Conservation (phyloP, 23 tunicate genomes). For the Trididemnum nubilum region DNA sequence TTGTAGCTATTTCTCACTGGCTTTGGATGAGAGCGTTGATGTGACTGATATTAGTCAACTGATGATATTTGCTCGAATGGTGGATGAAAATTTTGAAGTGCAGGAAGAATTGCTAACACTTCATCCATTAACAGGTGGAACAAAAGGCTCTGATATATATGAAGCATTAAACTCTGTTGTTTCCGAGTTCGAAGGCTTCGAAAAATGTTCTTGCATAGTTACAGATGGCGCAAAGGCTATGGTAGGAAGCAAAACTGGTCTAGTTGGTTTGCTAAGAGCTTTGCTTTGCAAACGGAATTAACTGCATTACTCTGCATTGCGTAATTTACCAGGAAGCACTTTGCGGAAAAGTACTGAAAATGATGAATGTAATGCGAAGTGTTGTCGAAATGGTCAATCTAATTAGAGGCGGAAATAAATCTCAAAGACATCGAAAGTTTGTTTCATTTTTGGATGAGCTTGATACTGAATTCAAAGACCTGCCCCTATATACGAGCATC, state of each 20-base stretch:
- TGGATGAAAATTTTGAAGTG: constrained; percentile 49
- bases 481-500: constrained; percentile 32
- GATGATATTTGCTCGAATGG: constrained; percentile 27
- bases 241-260: constrained; percentile 38
- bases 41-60: constrained; percentile 49
- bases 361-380: no score
- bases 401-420: constrained; percentile 46
- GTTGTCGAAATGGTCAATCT: no score
- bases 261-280: constrained; percentile 41
- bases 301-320: constrained; percentile 56
- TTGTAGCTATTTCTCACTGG: constrained; percentile 54
- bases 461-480: constrained; percentile 49
- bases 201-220: constrained; percentile 55
- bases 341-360: constrained; percentile 47
- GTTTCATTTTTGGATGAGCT: constrained; percentile 37
- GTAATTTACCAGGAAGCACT: constrained; percentile 77
- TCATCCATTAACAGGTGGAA: constrained; percentile 14
- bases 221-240: constrained; percentile 62
- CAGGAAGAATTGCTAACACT: constrained; percentile 46
- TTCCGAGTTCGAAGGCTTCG: no score
- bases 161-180: constrained; percentile 23
- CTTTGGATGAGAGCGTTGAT: constrained; percentile 59
- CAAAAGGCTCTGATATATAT: constrained; percentile 55
- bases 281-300: constrained; percentile 44
- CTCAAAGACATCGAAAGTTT: constrained; percentile 44